Conservation (phyloP, 37 sponge, comb jelly and placozoan species). For the Mnemiopsis leidyi region DNA sequence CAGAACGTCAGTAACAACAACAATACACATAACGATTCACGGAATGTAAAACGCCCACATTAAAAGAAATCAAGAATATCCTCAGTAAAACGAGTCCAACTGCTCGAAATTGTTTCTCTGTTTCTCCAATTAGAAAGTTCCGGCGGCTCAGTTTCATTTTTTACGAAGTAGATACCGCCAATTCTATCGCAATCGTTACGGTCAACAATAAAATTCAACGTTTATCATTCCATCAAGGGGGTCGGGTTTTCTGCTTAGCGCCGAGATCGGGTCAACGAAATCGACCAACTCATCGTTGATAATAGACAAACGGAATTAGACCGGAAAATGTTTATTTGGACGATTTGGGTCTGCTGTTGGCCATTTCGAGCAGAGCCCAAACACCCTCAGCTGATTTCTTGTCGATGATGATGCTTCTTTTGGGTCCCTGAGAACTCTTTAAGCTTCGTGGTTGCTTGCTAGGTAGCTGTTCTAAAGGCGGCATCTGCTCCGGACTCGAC, state of each 20-base stretch:
- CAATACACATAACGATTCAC: no score
- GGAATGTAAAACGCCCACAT: conserved; percentile 17
- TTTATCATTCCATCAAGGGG: no score
- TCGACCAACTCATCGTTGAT: neutral
- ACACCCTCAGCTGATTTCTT: conserved; percentile 44
- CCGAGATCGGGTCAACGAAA: no score
- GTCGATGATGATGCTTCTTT: conserved; percentile 56
- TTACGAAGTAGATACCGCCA: no score
- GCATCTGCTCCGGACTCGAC: conserved; percentile 8
- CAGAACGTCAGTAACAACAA: neutral
- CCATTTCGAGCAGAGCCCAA: conserved; percentile 47
- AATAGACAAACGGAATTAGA: neutral
- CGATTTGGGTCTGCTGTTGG: conserved; percentile 16
- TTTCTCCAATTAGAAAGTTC: no score
- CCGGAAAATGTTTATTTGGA: neutral
- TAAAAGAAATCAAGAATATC: conserved; percentile 43
- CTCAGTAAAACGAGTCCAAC: neutral
- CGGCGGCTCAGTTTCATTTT: no score
- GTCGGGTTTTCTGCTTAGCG: no score
- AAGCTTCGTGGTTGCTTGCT: neutral
- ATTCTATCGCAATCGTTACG: no score
- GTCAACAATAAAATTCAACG: no score
- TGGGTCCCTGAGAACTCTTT: neutral
- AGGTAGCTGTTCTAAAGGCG: neutral
- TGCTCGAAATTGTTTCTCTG: no score